Percentiles rank a stretch among this genome's conserved stretches.
These are phyloP conservation scores for Pseudococcus jackbeardsleyi DNA, from an alignment of 2,888 invertebrate species.

Conservation along the genomic window DNA sequence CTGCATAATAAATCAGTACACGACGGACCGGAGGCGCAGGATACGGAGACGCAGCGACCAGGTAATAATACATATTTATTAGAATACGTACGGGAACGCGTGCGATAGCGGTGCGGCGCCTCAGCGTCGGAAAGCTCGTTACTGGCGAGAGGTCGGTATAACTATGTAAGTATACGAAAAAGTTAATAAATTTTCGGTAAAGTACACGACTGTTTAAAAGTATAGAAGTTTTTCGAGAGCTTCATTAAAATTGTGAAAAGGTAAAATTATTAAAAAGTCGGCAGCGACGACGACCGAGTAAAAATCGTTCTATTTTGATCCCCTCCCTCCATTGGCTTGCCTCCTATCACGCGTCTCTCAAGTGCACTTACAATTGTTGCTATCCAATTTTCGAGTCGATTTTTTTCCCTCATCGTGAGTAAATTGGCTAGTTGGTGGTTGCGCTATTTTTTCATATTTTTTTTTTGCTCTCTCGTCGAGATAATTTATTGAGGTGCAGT, in stretches of 20 bases:
- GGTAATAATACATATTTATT: slow-evolving; percentile 61
- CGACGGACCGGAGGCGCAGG: background rate
- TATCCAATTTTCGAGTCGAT: slow-evolving; percentile 28
- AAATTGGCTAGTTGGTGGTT: slow-evolving; percentile 16
- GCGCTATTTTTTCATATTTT: background rate
- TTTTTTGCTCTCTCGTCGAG: background rate
- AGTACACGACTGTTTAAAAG: slow-evolving; percentile 50
- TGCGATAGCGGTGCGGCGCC: background rate
- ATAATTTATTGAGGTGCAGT: slow-evolving; percentile 44
- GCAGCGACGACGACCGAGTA: background rate
- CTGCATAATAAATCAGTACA: slow-evolving; percentile 33
- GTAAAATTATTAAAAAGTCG: slow-evolving; percentile 49
- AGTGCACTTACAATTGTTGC: slow-evolving; percentile 33
- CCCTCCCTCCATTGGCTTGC: no score
- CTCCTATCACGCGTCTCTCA: background rate
- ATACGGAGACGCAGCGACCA: background rate
- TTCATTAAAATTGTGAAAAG: slow-evolving; percentile 57
- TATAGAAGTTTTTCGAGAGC: slow-evolving; percentile 58
- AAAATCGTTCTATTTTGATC: slow-evolving; percentile 10
- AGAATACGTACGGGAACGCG: background rate
- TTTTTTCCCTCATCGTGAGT: background rate
- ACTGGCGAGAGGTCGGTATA: slow-evolving; percentile 18
- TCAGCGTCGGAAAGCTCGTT: slow-evolving; percentile 45
- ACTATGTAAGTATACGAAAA: slow-evolving; percentile 10
- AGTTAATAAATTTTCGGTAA: slow-evolving; percentile 45